These are phyloP conservation scores for Papilio gigon DNA, from an alignment of 2,888 invertebrate genomes.

Conservation along the genomic window DNA sequence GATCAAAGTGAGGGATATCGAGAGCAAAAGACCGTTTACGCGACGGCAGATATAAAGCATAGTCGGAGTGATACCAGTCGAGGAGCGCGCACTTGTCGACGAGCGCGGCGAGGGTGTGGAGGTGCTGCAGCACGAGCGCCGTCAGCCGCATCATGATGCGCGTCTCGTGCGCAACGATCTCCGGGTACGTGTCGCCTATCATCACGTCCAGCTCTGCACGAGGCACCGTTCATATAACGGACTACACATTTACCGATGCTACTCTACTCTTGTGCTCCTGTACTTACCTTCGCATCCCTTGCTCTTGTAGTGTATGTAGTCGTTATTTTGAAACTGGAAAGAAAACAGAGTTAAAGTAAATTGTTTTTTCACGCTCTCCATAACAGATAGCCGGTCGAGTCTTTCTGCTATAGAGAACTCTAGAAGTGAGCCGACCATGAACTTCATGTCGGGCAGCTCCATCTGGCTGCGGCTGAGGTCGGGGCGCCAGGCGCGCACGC, in stretches of 20 bases:
- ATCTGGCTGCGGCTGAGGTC: conserved; percentile 82
- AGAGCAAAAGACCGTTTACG: neutral
- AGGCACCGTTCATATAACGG: no score
- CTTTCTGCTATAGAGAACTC: neutral
- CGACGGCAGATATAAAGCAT: neutral
- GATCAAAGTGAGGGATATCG: neutral
- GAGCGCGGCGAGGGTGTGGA: conserved; percentile 80
- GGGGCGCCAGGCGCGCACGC: conserved; percentile 86
- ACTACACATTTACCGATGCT: no score
- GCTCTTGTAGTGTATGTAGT: conserved; percentile 88
- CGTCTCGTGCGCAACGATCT: conserved; percentile 91
- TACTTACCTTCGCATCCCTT: conserved; percentile 84
- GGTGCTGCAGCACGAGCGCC: conserved; percentile 83
- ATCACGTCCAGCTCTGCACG: conserved; percentile 86
- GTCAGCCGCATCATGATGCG: conserved; percentile 88
- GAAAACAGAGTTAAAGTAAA: neutral
- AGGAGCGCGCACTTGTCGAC: conserved; percentile 85
- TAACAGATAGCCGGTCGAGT: no score
- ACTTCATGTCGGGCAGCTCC: conserved; percentile 85
- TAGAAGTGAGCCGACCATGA: conserved; percentile 80
- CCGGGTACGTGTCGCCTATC: conserved; percentile 90
- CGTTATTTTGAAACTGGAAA: conserved; percentile 84
- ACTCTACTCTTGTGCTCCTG: no score
- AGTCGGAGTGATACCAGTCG: conserved; percentile 81
- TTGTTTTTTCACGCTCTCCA: no score